Base-by-base conservation (phyloP, 2,113 vertebrate species). In the Illadopsis cleaveri region DNA sequence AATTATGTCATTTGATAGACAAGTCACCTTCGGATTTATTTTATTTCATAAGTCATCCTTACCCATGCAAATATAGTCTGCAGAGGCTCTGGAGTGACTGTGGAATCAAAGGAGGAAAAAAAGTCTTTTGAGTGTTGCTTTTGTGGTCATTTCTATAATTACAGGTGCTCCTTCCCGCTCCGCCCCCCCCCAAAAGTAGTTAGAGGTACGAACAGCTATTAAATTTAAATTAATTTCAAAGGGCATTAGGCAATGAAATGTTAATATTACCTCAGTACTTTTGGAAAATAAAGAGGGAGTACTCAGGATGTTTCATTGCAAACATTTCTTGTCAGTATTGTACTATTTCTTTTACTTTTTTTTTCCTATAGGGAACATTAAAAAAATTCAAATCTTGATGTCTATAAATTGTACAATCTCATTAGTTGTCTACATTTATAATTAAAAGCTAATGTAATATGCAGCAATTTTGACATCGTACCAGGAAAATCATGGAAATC, bases 351-450 rank as follows among this genome's bases (percentile, higher is more conserved):
- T 94, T 90, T 57, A 48, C 35, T 2, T 2, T 19, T 54, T 44
- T 71, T 5, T 0, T 24, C 15, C 14, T 66, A 42, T 44, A 76
- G 40, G 22, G 23, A 30, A 38, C 24, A 58, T 70, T 93, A 76
- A 82, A 86, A 82, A 86, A 45, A 72, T 56, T 75, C 19, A 76
- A 58, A 82, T 44, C 38, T 86, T 25, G 45, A 30, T 94, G 72
- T 82, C 33, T 83, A 4, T 77, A 31, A 84, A 54, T n/a, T 62
- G 20, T 87, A n/a, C 16, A 20, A 7, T 68, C 30, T 85, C 27
- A 45, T 64, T 76, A 69, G 28, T 69, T 91, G 15, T 64, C 53
- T 93, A 37, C 23, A 45, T 53, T 76, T 96, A 16, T 64, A 69
- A 90, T 20, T 68, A 68, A 91, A 89, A 84, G 7, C 13, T 44